Base-by-base conservation (phyloP, 2,888 invertebrate genomes). In the Eristalinus sepulchralis region DNA sequence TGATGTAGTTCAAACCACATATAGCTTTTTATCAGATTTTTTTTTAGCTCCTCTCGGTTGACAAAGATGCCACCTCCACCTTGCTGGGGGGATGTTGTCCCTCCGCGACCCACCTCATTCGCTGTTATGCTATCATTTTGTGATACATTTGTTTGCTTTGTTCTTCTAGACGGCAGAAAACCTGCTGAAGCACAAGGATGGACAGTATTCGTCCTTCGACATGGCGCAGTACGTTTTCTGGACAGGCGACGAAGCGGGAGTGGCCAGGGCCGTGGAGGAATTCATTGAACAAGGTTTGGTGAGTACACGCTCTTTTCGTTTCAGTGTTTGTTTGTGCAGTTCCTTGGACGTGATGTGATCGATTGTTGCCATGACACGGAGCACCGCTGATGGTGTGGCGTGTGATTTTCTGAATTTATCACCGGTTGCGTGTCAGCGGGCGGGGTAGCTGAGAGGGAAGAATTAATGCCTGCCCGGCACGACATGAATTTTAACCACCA, bases 181-280 rank as follows among this genome's bases (percentile, higher is more conserved):
- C 62, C 84, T 93, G 53, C 85, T 93, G 47, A 90, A 94, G 0
- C 94, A 94, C 89, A 91, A 94, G 8, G 95, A 94, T 68, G 94
- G 95, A 2, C 95, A 96, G 89, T 96, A 96, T 90, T 95, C 96
- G 0, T 96, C 97, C 0, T 93, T 95, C 71, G 96, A 97, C 89
- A 96, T 97, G 95, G 96, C 97, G 0, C 96, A 96, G 90, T 97
- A 97, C 89, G 95, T 97, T 2, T 96, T 96, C 91, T 96, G 96
- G 95, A 96, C 96, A 0, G 96, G 96, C 0, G 96, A 97, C 90
- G 96, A 97, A 90, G 94, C 95, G 70, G 96, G 96, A 6, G 96
- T 97, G 0, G 96, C 96, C 0, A 92, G 95, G 6, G 96, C 96
- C 11, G 95, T 97, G 24, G 96, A 96, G 90, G 96, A 96, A 88